Percentiles rank a stretch among this genome's conserved stretches.
Conservation (phyloP, 2,797 vertebrate genomes). For the Acanthurus tractus region DNA sequence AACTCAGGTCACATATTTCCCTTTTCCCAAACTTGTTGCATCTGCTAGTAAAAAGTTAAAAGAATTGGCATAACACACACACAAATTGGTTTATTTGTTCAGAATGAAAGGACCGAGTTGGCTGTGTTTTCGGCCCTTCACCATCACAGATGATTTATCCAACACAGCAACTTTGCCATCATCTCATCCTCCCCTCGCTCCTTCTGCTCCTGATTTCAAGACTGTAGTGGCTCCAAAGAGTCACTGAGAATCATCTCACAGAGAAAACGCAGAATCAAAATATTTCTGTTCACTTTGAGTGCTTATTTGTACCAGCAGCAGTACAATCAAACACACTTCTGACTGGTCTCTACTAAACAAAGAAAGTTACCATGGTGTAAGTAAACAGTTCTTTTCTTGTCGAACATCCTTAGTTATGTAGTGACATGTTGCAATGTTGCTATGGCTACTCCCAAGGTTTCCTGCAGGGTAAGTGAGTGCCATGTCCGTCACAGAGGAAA, state of each 20-base stretch:
- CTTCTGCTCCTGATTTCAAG: constrained; percentile 42
- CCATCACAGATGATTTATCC: constrained; percentile 72
- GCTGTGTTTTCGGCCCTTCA: constrained; percentile 63
- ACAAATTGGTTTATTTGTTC: no score
- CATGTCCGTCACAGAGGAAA: constrained; percentile 57
- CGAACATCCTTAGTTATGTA: constrained; percentile 25
- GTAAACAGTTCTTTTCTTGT: constrained; percentile 30
- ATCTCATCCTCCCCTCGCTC: constrained; percentile 54
- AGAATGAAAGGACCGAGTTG: no score
- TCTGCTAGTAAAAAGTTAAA: no score
- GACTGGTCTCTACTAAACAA: constrained; percentile 22
- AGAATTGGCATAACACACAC: no score
- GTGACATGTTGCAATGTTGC: constrained; percentile 64
- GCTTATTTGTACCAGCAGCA: background rate
- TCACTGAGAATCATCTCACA: background rate
- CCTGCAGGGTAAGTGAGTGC: constrained; percentile 57
- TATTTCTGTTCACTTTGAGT: constrained; percentile 12
- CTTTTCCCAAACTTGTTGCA: no score
- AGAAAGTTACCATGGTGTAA: constrained; percentile 51
- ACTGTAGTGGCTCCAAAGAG: constrained; percentile 18
- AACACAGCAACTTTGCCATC: constrained; percentile 67
- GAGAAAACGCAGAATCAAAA: constrained; percentile 11
- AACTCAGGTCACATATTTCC: no score
- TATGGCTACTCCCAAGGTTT: constrained; percentile 72
- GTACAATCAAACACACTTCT: constrained; percentile 28